These are phyloP conservation scores for Chromis chromis DNA, from an alignment of 2,797 vertebrate species.

Conservation along the genomic window DNA sequence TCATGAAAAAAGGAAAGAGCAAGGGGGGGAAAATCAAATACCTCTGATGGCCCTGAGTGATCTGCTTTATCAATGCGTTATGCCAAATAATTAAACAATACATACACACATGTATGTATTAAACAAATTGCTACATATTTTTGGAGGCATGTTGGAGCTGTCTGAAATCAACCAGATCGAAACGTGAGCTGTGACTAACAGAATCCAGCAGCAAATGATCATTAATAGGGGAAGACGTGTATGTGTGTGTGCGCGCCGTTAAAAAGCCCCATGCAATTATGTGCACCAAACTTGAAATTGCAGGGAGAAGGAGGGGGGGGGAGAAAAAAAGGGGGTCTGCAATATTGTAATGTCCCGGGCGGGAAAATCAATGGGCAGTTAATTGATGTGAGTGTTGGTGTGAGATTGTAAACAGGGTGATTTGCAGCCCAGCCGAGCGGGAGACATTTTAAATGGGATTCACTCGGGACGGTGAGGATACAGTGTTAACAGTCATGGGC, in stretches of 20 bases:
- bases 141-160: background rate
- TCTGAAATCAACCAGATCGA: constrained; percentile 33
- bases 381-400: constrained; percentile 89
- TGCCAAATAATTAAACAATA: constrained; percentile 43
- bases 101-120: background rate
- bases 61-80: constrained; percentile 57
- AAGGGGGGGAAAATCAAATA: constrained; percentile 70
- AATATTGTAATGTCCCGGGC: constrained; percentile 87
- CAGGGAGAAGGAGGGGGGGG: constrained; percentile 40
- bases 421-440: constrained; percentile 89
- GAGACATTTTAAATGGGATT: constrained; percentile 88
- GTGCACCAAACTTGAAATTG: constrained; percentile 71
- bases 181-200: constrained; percentile 37
- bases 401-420: constrained; percentile 91
- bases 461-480: constrained; percentile 76
- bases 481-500: constrained; percentile 72
- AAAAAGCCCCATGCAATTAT: constrained; percentile 60
- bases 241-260: constrained; percentile 26
- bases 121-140: constrained; percentile 12
- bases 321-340: constrained; percentile 64
- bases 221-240: constrained; percentile 49
- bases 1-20: constrained; percentile 82
- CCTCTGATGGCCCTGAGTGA: constrained; percentile 69
- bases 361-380: constrained; percentile 90
- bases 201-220: constrained; percentile 53